Base-by-base conservation (phyloP, 2,113 vertebrate genomes). In the Oostethus manadensis region DNA sequence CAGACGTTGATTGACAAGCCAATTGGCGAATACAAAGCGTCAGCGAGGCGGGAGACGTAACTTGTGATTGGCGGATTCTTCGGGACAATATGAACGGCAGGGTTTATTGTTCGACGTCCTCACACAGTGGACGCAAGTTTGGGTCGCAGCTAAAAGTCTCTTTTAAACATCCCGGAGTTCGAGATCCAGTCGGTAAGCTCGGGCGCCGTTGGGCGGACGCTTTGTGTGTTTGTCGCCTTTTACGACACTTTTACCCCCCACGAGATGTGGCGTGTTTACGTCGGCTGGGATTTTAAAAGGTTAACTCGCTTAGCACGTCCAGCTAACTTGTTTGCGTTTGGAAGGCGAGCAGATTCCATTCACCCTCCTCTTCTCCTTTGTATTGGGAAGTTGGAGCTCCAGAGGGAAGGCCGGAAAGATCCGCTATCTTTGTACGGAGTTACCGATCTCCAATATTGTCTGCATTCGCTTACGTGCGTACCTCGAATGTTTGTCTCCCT, bases 281-380 rank as follows among this genome's bases (percentile, higher is more conserved):
- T 60, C 58, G 40, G 72, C 66, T 56, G 79, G 76, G 79, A 59
- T 85, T n/a, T 82, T 78, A 80, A 85, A 79, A 17, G 76, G 79
- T 70, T 81, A 78, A 76, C 64, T 40, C 18, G 10, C 35, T 35
- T 38, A 21, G 53, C 35, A 55, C n/a, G 18, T 18, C 9, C 8
- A 57, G 78, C 72, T 81, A 66, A 74, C 7, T 58, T 63, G 21
- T 58, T 62, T 54, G 22, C 17, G 18, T 51, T 65, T 29, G 44
- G 9, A 45, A 49, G 60, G 23, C 21, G 6, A 35, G 18, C 11
- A 13, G 10, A 18, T 47, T 21, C 10, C 15, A 18, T 0, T 3
- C 10, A 48, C 11, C 29, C 29, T 29, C 38, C 38, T 50, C 2
- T 48, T 16, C 0, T 46, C 16, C 17, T 14, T 2, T 21, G 11